Conservation (phyloP, 2,888 invertebrate species). For the Leistus spinibarbis region DNA sequence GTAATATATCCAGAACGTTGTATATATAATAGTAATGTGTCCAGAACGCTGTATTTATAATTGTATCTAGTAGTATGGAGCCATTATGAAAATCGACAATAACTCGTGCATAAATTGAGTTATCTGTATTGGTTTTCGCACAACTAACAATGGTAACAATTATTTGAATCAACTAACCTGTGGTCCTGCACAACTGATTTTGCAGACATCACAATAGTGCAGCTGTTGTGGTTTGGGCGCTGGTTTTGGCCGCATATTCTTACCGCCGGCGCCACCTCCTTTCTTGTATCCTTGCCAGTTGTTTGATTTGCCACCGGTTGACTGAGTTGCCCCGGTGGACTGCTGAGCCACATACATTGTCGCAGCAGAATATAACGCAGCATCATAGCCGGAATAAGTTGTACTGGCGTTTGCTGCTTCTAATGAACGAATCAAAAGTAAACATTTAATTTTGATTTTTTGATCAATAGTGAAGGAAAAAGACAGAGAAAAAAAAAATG, state of each 20-base stretch:
- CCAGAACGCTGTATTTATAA: too few relatives aligned
- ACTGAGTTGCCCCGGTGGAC: conserved; percentile 59
- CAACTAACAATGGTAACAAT: too few relatives aligned
- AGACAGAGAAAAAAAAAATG: too few relatives aligned
- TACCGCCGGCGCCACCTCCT: conserved; percentile 61
- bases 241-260: conserved; percentile 73
- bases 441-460: not conserved
- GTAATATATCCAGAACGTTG: too few relatives aligned
- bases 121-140: too few relatives aligned
- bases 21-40: too few relatives aligned
- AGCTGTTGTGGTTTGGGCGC: conserved; percentile 91
- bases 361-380: conserved; percentile 93
- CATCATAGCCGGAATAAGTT: conserved; percentile 87
- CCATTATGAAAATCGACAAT: too few relatives aligned
- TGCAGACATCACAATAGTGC: conserved; percentile 98
- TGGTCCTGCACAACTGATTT: conserved; percentile 95
- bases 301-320: conserved; percentile 59
- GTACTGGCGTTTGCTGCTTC: conserved; percentile 68
- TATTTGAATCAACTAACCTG: conserved; percentile 66
- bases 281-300: conserved; percentile 70
- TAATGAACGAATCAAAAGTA: conserved; percentile 44
- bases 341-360: conserved; percentile 93
- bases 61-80: too few relatives aligned
- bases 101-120: too few relatives aligned
- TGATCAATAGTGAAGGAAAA: not conserved